Base-by-base conservation (phyloP, 2,113 vertebrate species). In the Mormyrus lacerda region DNA sequence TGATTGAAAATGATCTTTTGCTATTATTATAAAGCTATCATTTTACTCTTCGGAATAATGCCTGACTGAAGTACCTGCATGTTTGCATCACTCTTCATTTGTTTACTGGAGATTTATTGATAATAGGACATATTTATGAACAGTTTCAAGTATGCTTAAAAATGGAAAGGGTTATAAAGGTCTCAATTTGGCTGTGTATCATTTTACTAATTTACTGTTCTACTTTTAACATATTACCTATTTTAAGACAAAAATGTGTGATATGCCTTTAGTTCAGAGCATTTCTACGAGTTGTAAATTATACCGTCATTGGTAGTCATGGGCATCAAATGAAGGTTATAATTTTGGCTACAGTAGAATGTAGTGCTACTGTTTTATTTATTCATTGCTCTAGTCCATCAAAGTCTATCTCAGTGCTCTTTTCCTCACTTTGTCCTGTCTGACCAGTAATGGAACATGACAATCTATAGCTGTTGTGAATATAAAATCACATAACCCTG, bases 351-450 rank as follows among this genome's bases (percentile, higher is more conserved):
- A 69, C 69, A 47, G 47, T 79, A 51, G 44, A 89, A 45, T 65
- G 55, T 50, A 84, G 88, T 17, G 88, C 39, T 24, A 65, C 42
- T 76, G 27, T 88, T 89, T 91, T 89, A 90, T 90, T 90, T 90
- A 91, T 91, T 89, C 88, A 89, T 91, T 89, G 76, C 58, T 51
- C 47, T 85, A 50, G 69, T 89, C 90, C 86, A 88, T 91, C 90
- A 89, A 82, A 89, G 90, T 89, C 88, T 89, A 61, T 88, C 86
- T 85, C 39, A 53, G 35, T 88, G 58, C 89, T 84, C 55, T 76
- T 88, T 89, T 90, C 79, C 55, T 73, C 50, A 89, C 88, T 89
- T 89, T 85, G 85, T 85, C 90, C 86, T 91, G 88, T 89, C 90
- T 87, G 50, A 87, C 50, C 73, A 88, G 84, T 88, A 89, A 89